Base-by-base conservation (phyloP, 2,797 vertebrate genomes). In the Pitangus sulphuratus region DNA sequence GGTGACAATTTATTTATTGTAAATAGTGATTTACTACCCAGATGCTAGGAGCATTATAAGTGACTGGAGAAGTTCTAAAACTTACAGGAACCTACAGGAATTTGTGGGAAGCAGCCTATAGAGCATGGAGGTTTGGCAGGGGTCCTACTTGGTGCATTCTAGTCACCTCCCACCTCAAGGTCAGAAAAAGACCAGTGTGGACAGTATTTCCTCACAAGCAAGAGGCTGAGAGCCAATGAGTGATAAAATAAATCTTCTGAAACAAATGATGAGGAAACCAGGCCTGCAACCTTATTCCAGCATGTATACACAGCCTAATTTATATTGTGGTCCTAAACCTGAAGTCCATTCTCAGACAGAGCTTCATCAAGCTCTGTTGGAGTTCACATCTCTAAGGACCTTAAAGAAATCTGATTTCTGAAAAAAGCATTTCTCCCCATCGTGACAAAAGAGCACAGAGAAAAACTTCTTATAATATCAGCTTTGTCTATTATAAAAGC, bases 1-100 rank as follows among this genome's bases (percentile, higher is more conserved):
- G n/a, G 53, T 30, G 71, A 60, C 24, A 71, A 76, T 71, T 93
- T 89, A 93, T 90, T 90, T 89, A 95, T 71, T 69, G 54, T 84
- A 77, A 72, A 40, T 47, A 58, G 33, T 47, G 51, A 72, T 72
- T 60, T 78, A 90, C 45, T 57, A 54, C 8, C 15, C 40, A 62
- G 44, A 54, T 53, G 48, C 33, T 62, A 44, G 44, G 9, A 84
- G 18, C 37, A 35, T 87, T 80, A 48, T 16, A 95, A 82, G 14
- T 66, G 47, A 65, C 44, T 72, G 24, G 4, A 62, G 20, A 86
- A 81, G 9, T 12, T 40, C 54, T 89, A 54, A 65, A 90, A 84
- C 92, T 60, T 58, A 82, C 20, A 60, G 48, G 25, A 79, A 40
- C 5, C 2, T 60, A 48, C 17, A 72, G 37, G 39, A 60, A 75